Evolutionary conservation across 2,797 vertebrate genomes (phyloP).

Genomic region (Sphenodon punctatus): DNA sequence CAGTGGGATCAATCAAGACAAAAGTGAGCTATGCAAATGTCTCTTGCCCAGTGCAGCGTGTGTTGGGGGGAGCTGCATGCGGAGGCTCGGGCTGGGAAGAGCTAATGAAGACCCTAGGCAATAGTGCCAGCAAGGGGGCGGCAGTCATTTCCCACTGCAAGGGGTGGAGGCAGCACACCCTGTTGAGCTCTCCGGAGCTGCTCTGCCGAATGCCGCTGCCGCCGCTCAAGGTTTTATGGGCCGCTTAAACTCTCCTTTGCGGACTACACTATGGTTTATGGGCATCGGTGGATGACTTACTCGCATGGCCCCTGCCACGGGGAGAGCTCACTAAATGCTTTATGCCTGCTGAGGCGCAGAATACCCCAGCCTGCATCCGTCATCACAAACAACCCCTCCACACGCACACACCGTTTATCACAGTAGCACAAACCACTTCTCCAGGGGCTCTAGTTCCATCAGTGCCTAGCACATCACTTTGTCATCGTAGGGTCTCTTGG

Average conservation of each 20-base stretch:
- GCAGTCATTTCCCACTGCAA: background rate
- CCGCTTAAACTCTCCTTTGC: background rate
- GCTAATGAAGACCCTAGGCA: slow-evolving; percentile 22
- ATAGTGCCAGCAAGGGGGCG: background rate
- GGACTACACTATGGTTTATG: background rate
- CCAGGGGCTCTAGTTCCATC: background rate
- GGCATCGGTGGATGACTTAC: background rate
- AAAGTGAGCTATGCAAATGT: slow-evolving; percentile 7
- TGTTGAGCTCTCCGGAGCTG: background rate
- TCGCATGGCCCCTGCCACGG: background rate
- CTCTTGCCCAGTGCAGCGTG: background rate
- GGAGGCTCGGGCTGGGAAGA: background rate
- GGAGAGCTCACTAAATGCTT: background rate
- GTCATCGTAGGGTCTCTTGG: background rate
- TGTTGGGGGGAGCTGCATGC: background rate
- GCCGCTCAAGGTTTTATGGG: background rate
- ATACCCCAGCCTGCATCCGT: background rate
- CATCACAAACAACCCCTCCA: background rate
- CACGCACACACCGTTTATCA: background rate
- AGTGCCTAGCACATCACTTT: background rate
- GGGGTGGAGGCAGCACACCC: background rate
- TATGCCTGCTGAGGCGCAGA: background rate
- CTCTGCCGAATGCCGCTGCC: background rate
- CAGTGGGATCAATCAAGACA: slow-evolving; percentile 17
- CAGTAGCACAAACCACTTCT: background rate